phyloP scores from a whole-genome alignment of 2,113 vertebrate genomes.

The Gavia stellata region DNA sequence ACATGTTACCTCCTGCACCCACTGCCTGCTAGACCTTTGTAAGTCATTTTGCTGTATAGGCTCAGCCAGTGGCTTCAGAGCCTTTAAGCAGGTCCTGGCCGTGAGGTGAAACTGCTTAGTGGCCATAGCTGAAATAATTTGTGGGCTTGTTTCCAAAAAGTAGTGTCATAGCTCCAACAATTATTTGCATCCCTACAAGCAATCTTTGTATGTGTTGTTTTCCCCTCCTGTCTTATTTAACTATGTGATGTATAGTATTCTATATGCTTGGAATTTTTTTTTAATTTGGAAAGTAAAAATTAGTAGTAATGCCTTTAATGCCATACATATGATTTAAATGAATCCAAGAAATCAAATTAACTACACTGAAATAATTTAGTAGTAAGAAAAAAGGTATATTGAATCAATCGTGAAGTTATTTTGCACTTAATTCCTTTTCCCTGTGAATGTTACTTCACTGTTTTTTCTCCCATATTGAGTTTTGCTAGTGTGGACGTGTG shows the following conservation, averaged over 20 bases:
- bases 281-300: neutral
- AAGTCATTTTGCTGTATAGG: neutral
- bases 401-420: neutral
- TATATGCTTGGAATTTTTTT: neutral
- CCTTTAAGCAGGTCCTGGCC: neutral
- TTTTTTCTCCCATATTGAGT: neutral
- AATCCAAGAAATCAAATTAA: neutral
- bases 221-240: neutral
- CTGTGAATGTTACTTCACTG: neutral
- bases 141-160: neutral
- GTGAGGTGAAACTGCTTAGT: neutral
- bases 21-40: neutral
- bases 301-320: neutral
- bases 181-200: neutral
- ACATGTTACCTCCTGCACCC: too few relatives aligned
- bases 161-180: neutral
- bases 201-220: neutral
- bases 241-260: neutral
- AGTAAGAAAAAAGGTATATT: neutral
- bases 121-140: neutral
- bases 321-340: neutral
- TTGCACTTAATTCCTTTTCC: neutral
- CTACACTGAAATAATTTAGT: neutral
- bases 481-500: neutral
- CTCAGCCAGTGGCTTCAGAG: neutral